Base-by-base conservation (phyloP, 2,888 invertebrate genomes). In the Euphydryas editha region DNA sequence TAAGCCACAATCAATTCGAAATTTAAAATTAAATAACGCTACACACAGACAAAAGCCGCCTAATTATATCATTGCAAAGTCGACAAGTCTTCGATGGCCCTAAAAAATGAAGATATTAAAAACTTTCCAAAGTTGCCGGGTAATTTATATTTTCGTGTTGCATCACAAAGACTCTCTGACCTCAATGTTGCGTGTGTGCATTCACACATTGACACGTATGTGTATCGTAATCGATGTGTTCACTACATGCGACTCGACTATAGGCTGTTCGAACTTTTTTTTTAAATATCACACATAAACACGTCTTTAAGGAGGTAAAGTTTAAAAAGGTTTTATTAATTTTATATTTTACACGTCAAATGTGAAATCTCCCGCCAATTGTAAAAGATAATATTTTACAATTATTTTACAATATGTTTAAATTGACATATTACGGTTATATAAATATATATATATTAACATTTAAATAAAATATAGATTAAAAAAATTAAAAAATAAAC, bases 151-250 rank as follows among this genome's bases (percentile, higher is more conserved):
- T 70, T 73, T 72, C 72, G 66, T 56, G 80, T 86, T 86, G 85
- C 85, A 83, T 85, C 85, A 86, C 85, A 69, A 70, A 73, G 69
- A 71, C 85, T 74, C 79, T 80, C 80, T 91, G 92, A 92, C 92
- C 92, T 87, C 91, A 86, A 84, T 90, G 85, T 83, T 82, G 75
- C 59, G 70, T 78, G 69, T 79, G 79, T 81, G 78, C 76, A 69
- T 62, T 39, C 54, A 37, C 72, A 70, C 68, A 61, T 59, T 36
- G 54, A 61, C 67, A 56, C 54, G 55, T 63, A 62, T 67, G 68
- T 75, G 82, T 81, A 24, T 79, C 75, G 81, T 70, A 71, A 60
- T 68, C 67, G 64, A 73, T 78, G 77, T 75, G 77, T 76, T 77
- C 83, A 83, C 81, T 74, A 83, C 83, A 80, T 62, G 71, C 73